Evolutionary conservation across 2,888 invertebrate species (phyloP), one percentile per base, ranked within the genome.

Genomic region (Ganaspis brasiliensis): DNA sequence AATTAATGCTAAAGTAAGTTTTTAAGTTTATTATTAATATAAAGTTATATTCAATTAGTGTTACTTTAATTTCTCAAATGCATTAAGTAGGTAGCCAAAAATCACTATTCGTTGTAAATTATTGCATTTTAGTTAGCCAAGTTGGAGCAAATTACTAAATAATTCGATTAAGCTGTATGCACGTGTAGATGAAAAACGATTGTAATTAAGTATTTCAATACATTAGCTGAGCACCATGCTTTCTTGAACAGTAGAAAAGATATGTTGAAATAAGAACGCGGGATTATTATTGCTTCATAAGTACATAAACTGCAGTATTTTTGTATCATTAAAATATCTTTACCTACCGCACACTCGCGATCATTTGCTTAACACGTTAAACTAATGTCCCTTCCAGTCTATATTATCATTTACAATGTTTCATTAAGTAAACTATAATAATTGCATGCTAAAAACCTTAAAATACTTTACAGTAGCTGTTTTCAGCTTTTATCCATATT

Each of bases 251-350:
- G 56, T 9, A 14, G 21, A 63, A 63, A 63, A 63, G 14, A 21
- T 40, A 63, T 63, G 21, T 37, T 24, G 8, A 40, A 63, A 63
- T 40, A 40, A 63, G 21, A 40, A 40, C 40, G 63, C 21, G 21
- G 21, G 40, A 63, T 40, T 40, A 63, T 63, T 63, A 63, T 63
- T 63, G 63, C 40, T 40, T 63, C 9, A 63, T 63, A 63, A 63
- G 63, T 63, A 12, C 24, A 63, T 63, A 63, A 40, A 63, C 19
- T 63, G 14, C 19, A 14, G 21, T 14, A 40, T 63, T 63, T 63
- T 63, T 63, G 21, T 40, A 37, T 14, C 63, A 63, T 63, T 63
- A 63, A 63, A 63, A 63, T 63, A 40, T 63, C 63, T 40, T 63
- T 63, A 63, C 63, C 40, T 63, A 63, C 63, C 63, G 40, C 63